Base-by-base conservation (phyloP, 2,888 invertebrate genomes). In the Eupithecia subfuscata region DNA sequence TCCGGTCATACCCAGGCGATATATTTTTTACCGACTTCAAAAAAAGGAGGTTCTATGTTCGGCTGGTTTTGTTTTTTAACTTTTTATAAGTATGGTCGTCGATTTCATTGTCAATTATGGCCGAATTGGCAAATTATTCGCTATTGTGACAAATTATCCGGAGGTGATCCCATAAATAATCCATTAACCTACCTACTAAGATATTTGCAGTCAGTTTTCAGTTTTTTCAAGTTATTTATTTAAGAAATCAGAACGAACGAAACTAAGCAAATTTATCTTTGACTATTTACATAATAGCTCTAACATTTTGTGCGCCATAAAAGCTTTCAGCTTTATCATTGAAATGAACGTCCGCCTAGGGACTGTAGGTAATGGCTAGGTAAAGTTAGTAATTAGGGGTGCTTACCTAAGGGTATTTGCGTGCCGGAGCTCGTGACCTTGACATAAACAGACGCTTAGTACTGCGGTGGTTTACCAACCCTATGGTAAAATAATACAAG, bases 331-430 rank as follows among this genome's bases (percentile, higher is more conserved):
- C 56, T 63, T 30, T 18, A 63, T 63, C 64, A 34, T 69, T 43
- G 16, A 69, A 69, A 43, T 45, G n/a, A 68, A 68, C 9, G 30
- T 34, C 34, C 64, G 34, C 64, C 34, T 64, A 64, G 64, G 18
- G 64, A 64, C 34, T 16, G 11, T 34, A 12, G 34, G 30, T 63
- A 63, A 63, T 63, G 63, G 25, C 14, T 64, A 64, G 34, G 64
- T 64, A 64, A 64, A 30, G 64, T 64, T 34, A 34, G 64, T 64
- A 64, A 64, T 64, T 64, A 64, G 64, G 52, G 60, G 56, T 12
- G 56, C 56, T n/a, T n/a, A n/a, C n/a, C n/a, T 56, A 1, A 11
- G 63, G 63, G 63, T 12, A 30, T 64, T 34, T 64, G 34, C 64
- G 4, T 16, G 30, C 8, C 18, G 3, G 30, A 16, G 34, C 8